Base-by-base conservation (phyloP, 2,888 invertebrate genomes). In the Microctonus brassicae region DNA sequence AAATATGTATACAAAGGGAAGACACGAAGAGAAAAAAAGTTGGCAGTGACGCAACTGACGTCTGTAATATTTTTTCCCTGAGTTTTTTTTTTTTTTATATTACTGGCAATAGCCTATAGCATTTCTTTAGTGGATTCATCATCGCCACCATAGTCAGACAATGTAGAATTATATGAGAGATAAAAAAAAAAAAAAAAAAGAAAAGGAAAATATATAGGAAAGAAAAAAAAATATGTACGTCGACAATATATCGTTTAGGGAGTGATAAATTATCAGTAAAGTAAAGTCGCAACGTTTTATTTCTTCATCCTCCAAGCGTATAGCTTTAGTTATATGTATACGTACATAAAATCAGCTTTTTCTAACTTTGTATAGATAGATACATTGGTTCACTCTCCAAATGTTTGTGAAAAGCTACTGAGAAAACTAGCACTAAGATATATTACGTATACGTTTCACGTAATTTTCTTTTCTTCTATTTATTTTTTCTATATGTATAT, bases 381-480 rank as follows among this genome's bases (percentile, higher is more conserved):
- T 47, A 47, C 17, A 20, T 20, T 39, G 39, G 39, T 39, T 39
- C 39, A n/a, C n/a, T 13, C 13, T 39, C n/a, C 5, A n/a, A n/a
- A 39, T 39, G 39, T 39, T 39, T n/a, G 39, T 13, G 13, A 39
- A 39, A 39, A 39, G 39, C 13, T n/a, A 39, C 39, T 39, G 39
- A 39, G 39, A n/a, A n/a, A 39, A 39, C n/a, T n/a, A 11, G 13
- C n/a, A 58, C 11, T 4, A 13, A 58, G 9, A 58, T 26, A 13
- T 17, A 58, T 58, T 58, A 13, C 58, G 58, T 33, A 58, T 17
- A 29, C 13, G 58, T 58, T 58, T 17, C 58, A 58, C 58, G 58
- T 58, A 33, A 33, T 58, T 1, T 17, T 17, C 26, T 33, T 13
- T 24, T 22, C 29, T 22, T 55, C 29, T 58, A n/a, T 13, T 13